These are phyloP conservation scores for Remorina albescens DNA, from an alignment of 2,797 vertebrate genomes.

Conservation along the genomic window DNA sequence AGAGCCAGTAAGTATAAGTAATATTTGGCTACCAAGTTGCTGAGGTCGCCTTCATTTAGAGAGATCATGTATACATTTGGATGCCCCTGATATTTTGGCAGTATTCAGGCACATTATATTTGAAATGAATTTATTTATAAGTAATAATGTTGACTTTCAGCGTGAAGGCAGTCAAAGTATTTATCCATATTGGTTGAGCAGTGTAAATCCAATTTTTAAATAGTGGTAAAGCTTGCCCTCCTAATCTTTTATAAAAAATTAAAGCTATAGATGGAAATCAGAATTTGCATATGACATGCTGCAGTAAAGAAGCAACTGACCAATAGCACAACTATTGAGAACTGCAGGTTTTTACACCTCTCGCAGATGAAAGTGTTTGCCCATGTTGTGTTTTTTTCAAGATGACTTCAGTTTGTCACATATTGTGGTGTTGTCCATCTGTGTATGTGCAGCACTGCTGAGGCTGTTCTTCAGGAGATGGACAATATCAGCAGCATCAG, in stretches of 20 bases:
- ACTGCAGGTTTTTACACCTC: neutral
- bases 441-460: slow-evolving; percentile 89
- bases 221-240: neutral
- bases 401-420: neutral
- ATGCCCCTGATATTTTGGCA: neutral
- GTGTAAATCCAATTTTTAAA: neutral
- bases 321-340: neutral
- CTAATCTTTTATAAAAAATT: neutral
- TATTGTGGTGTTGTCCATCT: neutral
- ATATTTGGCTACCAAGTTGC: neutral
- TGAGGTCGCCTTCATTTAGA: neutral
- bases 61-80: neutral
- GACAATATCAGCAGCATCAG: slow-evolving; percentile 98
- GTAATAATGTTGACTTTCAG: neutral
- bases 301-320: neutral
- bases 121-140: neutral
- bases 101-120: neutral
- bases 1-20: neutral
- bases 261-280: slow-evolving; percentile 2
- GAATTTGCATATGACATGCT: neutral
- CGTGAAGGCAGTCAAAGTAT: neutral
- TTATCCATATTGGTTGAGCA: neutral
- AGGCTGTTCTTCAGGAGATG: slow-evolving; percentile 99
- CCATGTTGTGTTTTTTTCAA: neutral
- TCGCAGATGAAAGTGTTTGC: neutral